A percentile compares a stretch with the other conserved stretches of the same genome.
phyloP scores from a whole-genome alignment of 2,797 vertebrate species.

The Acanthopagrus latus region DNA sequence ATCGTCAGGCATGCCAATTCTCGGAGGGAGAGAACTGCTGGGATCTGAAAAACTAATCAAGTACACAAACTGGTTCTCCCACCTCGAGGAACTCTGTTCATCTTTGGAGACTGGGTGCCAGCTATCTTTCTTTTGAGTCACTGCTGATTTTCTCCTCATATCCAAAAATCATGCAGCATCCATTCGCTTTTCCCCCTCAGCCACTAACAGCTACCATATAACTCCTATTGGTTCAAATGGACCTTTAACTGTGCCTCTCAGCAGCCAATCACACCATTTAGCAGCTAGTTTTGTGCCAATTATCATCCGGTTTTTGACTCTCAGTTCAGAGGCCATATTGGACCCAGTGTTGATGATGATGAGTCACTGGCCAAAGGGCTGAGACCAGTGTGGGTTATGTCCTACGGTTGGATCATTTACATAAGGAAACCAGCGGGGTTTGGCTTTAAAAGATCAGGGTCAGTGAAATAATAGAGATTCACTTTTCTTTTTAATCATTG shows the following conservation, averaged over 20 bases:
- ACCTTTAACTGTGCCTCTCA: conserved; percentile 27
- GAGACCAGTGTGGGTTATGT: conserved; percentile 43
- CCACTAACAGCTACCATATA: background rate
- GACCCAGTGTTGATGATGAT: conserved; percentile 54
- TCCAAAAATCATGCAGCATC: conserved; percentile 2
- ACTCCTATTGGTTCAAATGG: conserved; percentile 21
- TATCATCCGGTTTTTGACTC: conserved; percentile 51
- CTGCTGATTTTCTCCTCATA: conserved; percentile 18
- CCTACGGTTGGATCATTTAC: conserved; percentile 65
- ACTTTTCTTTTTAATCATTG: conserved; percentile 71
- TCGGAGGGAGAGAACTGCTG: conserved; percentile 21
- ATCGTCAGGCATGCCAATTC: conserved; percentile 33
- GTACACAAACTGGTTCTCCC: conserved; percentile 31
- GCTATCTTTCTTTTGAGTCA: conserved; percentile 39
- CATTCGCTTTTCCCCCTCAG: background rate
- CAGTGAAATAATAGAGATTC: conserved; percentile 68
- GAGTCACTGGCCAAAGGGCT: conserved; percentile 56
- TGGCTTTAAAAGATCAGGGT: conserved; percentile 66
- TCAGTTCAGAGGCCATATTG: conserved; percentile 56
- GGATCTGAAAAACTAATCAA: conserved; percentile 62
- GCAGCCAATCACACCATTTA: conserved; percentile 51
- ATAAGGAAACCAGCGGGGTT: conserved; percentile 59
- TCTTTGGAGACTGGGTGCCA: conserved; percentile 28
- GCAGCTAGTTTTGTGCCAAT: conserved; percentile 35
- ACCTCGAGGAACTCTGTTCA: conserved; percentile 11